Percentiles rank a stretch among this genome's conserved stretches.
Conservation (phyloP, 2,888 invertebrate genomes). For the Drosophila subquinaria region DNA sequence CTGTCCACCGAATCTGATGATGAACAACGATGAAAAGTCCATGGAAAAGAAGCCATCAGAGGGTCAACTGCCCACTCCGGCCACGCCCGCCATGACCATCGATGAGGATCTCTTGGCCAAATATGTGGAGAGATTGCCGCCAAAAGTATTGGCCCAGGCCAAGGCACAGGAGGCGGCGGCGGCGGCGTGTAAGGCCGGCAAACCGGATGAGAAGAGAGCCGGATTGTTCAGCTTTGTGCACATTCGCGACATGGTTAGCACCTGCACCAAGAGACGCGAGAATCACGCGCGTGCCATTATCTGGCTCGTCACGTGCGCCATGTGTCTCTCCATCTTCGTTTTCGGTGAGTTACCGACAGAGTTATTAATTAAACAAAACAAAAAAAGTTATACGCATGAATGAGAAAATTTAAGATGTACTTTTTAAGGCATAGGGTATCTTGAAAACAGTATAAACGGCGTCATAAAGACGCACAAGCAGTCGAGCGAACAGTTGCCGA, state of each 20-base stretch:
- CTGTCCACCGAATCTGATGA: conserved; percentile 54
- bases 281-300: conserved; percentile 83
- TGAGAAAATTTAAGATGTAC: too few species aligned
- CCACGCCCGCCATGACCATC: conserved; percentile 44
- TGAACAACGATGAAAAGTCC: conserved; percentile 26
- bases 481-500: too few species aligned
- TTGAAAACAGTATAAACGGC: too few species aligned
- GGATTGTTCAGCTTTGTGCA: conserved; percentile 78
- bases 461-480: too few species aligned
- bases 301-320: conserved; percentile 81
- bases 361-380: too few species aligned
- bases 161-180: conserved; percentile 22
- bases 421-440: too few species aligned
- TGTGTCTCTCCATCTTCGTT: conserved; percentile 83
- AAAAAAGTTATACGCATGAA: too few species aligned
- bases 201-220: conserved; percentile 45
- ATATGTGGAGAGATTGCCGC: conserved; percentile 65
- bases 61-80: conserved; percentile 56
- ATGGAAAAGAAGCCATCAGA: conserved; percentile 1
- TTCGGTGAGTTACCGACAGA: conserved; percentile 63
- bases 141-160: conserved; percentile 28
- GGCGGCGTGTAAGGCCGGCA: conserved; percentile 9
- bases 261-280: conserved; percentile 82
- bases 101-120: conserved; percentile 65
- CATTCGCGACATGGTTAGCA: conserved; percentile 82